Percentiles rank a stretch among this genome's conserved stretches.
Conservation (phyloP, 2,797 vertebrate genomes). For the Gambelia wislizenii region DNA sequence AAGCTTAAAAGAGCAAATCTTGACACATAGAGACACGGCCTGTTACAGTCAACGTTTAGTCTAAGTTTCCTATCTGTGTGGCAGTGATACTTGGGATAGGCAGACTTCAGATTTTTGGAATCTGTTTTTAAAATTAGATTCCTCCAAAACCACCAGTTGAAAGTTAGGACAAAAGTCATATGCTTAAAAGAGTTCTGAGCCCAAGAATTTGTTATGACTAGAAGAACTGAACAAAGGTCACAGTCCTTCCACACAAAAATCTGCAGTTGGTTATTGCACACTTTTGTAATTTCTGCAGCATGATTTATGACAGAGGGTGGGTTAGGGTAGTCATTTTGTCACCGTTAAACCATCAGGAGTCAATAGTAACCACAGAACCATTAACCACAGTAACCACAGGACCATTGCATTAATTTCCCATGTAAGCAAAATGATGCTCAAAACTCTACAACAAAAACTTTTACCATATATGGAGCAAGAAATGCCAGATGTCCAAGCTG, state of each 20-base stretch:
- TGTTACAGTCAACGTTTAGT: neutral
- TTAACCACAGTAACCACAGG: no score
- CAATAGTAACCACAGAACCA: no score
- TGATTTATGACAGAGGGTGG: neutral
- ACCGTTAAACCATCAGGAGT: neutral
- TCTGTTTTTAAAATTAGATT: neutral
- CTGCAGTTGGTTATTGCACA: neutral
- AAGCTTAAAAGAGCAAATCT: neutral
- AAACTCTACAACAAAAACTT: no score
- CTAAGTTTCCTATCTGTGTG: neutral
- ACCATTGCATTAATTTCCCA: no score
- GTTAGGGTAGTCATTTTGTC: neutral
- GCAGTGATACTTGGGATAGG: neutral
- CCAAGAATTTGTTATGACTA: neutral
- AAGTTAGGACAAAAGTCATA: neutral
- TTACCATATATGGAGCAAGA: no score
- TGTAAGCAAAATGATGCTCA: no score
- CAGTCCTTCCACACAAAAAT: neutral
- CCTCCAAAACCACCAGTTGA: neutral
- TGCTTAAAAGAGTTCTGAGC: neutral
- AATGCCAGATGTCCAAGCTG: no score
- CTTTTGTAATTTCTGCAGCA: neutral
- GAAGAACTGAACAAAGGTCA: neutral
- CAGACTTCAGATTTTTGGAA: neutral
- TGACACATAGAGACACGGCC: neutral